These are phyloP conservation scores for Aethina tumida DNA, from an alignment of 1,140 invertebrate genomes.

Conservation along the genomic window DNA sequence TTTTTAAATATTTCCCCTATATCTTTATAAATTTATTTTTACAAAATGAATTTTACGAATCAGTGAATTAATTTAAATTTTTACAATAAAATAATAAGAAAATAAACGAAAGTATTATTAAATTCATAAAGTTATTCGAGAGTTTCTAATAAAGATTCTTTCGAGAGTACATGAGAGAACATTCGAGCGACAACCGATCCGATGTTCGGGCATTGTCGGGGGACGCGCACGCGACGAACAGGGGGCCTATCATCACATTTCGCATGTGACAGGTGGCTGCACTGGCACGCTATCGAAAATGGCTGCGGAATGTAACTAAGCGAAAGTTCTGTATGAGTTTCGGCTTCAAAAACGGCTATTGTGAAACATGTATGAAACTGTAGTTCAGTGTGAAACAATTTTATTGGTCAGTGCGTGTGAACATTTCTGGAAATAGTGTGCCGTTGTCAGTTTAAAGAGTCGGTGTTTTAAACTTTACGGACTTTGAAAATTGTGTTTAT, in stretches of 20 bases:
- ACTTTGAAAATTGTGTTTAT: slow-evolving; percentile 6
- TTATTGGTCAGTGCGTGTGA: slow-evolving; percentile 15
- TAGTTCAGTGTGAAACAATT: slow-evolving; percentile 16
- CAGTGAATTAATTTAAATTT: too few species aligned
- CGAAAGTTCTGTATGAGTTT: slow-evolving; percentile 23
- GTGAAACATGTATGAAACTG: too few species aligned
- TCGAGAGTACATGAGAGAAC: background rate
- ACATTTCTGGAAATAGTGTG: slow-evolving; percentile 3
- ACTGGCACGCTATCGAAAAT: slow-evolving; percentile 33
- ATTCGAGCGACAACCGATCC: slow-evolving; percentile 8
- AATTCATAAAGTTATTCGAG: background rate
- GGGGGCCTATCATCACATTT: slow-evolving; percentile 11
- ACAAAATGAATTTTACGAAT: too few species aligned
- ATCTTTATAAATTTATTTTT: too few species aligned
- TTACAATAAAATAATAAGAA: background rate
- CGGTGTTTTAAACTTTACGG: too few species aligned
- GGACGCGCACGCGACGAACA: slow-evolving; percentile 18
- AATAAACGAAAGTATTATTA: background rate
- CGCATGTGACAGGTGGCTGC: slow-evolving; percentile 33
- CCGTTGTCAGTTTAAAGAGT: too few species aligned
- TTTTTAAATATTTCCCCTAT: too few species aligned
- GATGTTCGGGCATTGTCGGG: background rate
- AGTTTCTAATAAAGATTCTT: background rate
- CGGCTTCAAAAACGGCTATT: slow-evolving; percentile 16
- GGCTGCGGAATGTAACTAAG: slow-evolving; percentile 25